A percentile compares a stretch with the other conserved stretches of the same genome.
These are phyloP conservation scores for Odocoileus virginianus DNA, from an alignment of 2,113 vertebrate species.

Conservation along the genomic window DNA sequence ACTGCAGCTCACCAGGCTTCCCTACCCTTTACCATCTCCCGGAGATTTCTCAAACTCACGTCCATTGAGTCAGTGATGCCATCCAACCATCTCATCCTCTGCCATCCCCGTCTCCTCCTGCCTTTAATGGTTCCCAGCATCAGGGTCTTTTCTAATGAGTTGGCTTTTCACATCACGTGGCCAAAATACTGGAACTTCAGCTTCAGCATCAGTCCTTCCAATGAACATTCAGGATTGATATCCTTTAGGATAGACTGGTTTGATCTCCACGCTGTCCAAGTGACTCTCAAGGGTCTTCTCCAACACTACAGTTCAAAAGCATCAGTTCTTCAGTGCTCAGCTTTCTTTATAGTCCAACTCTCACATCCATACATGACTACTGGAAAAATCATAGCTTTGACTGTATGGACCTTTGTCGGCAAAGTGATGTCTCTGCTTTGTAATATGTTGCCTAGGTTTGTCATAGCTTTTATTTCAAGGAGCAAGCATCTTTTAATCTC, in stretches of 20 bases:
- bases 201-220: not conserved
- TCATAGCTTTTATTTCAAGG: not conserved
- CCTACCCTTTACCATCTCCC: not conserved
- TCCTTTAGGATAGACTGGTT: not conserved
- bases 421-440: not conserved
- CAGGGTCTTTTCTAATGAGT: too few species aligned
- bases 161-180: not conserved
- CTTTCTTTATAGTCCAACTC: not conserved
- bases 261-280: fast-evolving
- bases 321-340: not conserved
- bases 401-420: not conserved
- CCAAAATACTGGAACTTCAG: not conserved
- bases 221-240: not conserved
- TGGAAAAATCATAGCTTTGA: not conserved
- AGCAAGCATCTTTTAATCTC: not conserved
- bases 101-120: fast-evolving
- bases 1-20: not conserved
- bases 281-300: not conserved
- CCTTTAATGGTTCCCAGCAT: not conserved
- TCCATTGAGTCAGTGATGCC: not conserved
- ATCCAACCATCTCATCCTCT: not conserved
- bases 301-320: not conserved
- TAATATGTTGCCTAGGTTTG: not conserved
- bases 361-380: not conserved
- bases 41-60: not conserved